A percentile compares a stretch with the other conserved stretches of the same genome.
phyloP scores from a whole-genome alignment of 2,797 vertebrate genomes.

The Ceyx erithaca region DNA sequence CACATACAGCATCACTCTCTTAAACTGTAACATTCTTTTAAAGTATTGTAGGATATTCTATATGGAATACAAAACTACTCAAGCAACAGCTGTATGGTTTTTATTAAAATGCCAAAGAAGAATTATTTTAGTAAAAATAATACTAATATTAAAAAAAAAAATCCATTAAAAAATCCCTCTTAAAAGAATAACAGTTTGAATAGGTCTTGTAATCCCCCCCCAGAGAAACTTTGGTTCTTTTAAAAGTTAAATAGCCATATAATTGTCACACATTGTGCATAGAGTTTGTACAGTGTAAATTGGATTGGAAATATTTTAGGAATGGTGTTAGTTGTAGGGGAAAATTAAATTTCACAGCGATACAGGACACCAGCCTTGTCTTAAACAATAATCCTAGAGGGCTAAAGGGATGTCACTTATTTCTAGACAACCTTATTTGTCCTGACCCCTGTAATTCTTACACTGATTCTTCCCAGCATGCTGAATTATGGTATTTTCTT shows the following conservation, averaged over 20 bases:
- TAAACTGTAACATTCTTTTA: background rate
- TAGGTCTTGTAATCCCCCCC: accelerated
- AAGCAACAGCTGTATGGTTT: background rate
- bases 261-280: background rate
- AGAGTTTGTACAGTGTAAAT: background rate
- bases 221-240: background rate
- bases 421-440: background rate
- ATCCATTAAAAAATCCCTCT: no score
- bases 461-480: background rate
- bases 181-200: background rate
- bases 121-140: background rate
- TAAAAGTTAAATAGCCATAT: background rate
- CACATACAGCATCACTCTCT: background rate
- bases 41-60: background rate
- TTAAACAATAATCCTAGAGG: background rate
- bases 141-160: background rate
- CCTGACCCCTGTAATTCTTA: background rate
- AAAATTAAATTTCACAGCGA: background rate
- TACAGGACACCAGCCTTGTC: background rate
- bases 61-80: background rate
- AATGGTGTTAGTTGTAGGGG: background rate
- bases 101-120: background rate
- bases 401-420: background rate
- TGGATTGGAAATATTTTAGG: background rate
- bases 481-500: background rate